These are phyloP conservation scores for Leucopsar rothschildi DNA, from an alignment of 2,113 vertebrate species.

Conservation along the genomic window DNA sequence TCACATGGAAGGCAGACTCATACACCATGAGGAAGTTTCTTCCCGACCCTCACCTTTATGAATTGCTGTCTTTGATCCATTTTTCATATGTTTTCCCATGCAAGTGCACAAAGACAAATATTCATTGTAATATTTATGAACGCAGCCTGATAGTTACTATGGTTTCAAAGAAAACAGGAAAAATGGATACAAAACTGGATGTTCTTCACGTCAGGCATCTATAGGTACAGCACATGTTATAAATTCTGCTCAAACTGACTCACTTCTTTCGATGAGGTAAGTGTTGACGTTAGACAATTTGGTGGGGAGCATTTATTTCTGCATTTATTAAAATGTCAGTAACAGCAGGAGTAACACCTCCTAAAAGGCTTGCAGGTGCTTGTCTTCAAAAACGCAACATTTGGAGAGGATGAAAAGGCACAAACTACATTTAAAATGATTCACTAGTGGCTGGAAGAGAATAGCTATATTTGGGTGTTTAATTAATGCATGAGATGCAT, in stretches of 20 bases:
- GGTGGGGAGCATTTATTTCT: constrained; percentile 64
- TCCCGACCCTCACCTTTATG: neutral
- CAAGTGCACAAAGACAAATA: constrained; percentile 36
- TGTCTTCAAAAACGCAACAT: constrained; percentile 43
- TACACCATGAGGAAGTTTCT: rapidly evolving
- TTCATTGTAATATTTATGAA: constrained; percentile 41
- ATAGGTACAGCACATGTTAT: neutral
- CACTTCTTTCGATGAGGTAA: constrained; percentile 63
- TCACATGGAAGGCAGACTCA: neutral
- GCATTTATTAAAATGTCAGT: constrained; percentile 72
- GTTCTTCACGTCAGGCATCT: neutral
- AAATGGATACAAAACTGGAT: constrained; percentile 31
- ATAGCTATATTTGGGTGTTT: neutral
- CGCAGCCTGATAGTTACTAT: constrained; percentile 14
- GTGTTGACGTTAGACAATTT: constrained; percentile 68
- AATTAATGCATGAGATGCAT: neutral
- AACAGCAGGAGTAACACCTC: constrained; percentile 52
- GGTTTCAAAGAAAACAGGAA: constrained; percentile 45
- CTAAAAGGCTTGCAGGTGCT: constrained; percentile 65
- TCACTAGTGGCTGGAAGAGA: neutral
- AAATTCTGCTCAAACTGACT: constrained; percentile 57
- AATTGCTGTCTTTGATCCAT: constrained; percentile 26
- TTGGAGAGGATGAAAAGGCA: constrained; percentile 11
- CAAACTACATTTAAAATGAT: neutral
- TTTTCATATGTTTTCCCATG: constrained; percentile 2